These are phyloP conservation scores for Calliopsis andreniformis DNA, from an alignment of 1,140 invertebrate genomes.

Conservation along the genomic window DNA sequence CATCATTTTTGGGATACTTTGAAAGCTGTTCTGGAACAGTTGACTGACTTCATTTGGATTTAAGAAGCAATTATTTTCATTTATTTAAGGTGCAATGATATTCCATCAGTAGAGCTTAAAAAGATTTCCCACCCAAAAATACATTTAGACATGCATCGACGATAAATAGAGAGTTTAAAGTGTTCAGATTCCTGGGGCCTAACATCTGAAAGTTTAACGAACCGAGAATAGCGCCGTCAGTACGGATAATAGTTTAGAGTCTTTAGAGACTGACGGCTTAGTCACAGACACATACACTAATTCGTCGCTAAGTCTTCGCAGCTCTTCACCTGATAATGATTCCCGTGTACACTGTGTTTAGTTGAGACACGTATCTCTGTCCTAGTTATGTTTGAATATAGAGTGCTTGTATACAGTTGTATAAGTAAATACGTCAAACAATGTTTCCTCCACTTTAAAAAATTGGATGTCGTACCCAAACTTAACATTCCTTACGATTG, in stretches of 20 bases:
- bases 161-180: neutral
- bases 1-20: too few relatives aligned
- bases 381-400: conserved; percentile 56
- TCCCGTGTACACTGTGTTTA: conserved; percentile 1
- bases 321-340: conserved; percentile 35
- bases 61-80: too few relatives aligned
- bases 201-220: conserved; percentile 28
- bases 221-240: conserved; percentile 22
- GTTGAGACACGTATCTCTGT: conserved; percentile 12
- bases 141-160: neutral
- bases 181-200: neutral
- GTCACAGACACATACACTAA: conserved; percentile 31
- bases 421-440: conserved; percentile 22
- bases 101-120: too few relatives aligned
- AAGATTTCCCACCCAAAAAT: too few relatives aligned
- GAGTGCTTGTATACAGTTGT: conserved; percentile 42
- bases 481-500: neutral
- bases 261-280: conserved; percentile 35
- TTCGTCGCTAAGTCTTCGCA: conserved; percentile 41
- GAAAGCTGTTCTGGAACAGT: too few relatives aligned
- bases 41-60: too few relatives aligned
- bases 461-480: conserved; percentile 23
- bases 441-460: conserved; percentile 41
- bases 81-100: neutral
- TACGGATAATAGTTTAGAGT: too few relatives aligned